Evolutionary conservation across 1,140 invertebrate species (phyloP).

Genomic region (Procambarus virginalis): DNA sequence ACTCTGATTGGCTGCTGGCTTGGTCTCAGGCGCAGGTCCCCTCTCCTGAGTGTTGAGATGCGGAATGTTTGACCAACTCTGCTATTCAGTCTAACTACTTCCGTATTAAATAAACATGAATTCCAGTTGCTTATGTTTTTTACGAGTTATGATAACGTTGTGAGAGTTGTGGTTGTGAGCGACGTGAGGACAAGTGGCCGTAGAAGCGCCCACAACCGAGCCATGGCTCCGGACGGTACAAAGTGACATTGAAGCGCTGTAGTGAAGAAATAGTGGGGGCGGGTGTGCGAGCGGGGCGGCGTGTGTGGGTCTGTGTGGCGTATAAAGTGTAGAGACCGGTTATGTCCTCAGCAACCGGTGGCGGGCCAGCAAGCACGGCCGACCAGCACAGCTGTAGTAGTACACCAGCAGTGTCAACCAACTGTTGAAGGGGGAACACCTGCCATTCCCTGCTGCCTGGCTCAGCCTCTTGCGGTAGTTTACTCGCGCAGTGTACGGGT

Average conservation of each 20-base stretch:
- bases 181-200: neutral
- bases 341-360: neutral
- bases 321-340: slow-evolving; percentile 38
- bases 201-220: no score
- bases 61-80: neutral
- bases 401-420: neutral
- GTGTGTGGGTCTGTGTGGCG: slow-evolving; percentile 31
- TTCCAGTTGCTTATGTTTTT: neutral
- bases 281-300: slow-evolving; percentile 14
- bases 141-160: neutral
- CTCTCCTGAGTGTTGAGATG: neutral
- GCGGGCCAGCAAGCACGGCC: neutral
- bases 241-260: neutral
- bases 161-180: neutral
- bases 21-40: slow-evolving; percentile 1
- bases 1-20: slow-evolving; percentile 14
- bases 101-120: neutral
- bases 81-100: neutral
- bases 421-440: neutral
- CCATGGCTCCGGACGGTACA: neutral
- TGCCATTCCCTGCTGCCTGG: neutral
- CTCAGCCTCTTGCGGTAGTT: neutral
- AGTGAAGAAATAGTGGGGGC: neutral
- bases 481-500: neutral
- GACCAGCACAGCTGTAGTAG: neutral